Conservation (phyloP, 2,113 vertebrate genomes). For the Fukomys damarensis region DNA sequence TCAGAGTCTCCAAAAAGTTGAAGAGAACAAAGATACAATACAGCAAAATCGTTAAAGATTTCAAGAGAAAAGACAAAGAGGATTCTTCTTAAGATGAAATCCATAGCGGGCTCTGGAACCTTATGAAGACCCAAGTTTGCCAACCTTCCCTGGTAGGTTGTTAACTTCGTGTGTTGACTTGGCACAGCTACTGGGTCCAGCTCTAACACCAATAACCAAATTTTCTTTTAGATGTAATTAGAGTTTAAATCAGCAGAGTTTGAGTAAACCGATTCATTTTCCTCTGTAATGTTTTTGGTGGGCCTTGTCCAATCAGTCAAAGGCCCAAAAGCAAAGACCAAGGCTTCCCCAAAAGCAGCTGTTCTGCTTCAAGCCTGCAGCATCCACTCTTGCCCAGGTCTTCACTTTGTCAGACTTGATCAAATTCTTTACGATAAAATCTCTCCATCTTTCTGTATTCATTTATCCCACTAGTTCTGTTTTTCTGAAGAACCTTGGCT, state of each 20-base stretch:
- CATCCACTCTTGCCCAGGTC: neutral
- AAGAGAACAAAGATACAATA: neutral
- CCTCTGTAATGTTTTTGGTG: neutral
- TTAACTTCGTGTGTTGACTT: neutral
- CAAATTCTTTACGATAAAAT: conserved; percentile 25
- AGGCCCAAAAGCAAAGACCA: neutral
- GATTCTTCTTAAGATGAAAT: neutral
- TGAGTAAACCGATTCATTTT: neutral
- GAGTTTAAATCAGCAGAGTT: neutral
- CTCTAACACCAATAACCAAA: neutral
- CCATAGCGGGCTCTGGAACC: neutral
- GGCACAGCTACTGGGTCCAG: too few species aligned
- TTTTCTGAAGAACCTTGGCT: neutral
- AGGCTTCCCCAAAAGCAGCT: neutral
- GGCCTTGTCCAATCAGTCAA: neutral
- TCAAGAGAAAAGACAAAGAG: neutral
- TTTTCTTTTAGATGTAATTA: neutral
- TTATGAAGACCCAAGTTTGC: neutral
- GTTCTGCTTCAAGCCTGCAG: neutral
- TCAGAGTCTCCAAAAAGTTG: neutral
- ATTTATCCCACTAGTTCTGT: neutral
- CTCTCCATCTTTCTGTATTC: neutral
- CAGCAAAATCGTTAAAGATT: neutral
- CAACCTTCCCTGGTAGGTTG: neutral
- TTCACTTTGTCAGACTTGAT: neutral